These are phyloP conservation scores for Phaethon lepturus DNA, from an alignment of 2,113 vertebrate genomes.

Conservation along the genomic window DNA sequence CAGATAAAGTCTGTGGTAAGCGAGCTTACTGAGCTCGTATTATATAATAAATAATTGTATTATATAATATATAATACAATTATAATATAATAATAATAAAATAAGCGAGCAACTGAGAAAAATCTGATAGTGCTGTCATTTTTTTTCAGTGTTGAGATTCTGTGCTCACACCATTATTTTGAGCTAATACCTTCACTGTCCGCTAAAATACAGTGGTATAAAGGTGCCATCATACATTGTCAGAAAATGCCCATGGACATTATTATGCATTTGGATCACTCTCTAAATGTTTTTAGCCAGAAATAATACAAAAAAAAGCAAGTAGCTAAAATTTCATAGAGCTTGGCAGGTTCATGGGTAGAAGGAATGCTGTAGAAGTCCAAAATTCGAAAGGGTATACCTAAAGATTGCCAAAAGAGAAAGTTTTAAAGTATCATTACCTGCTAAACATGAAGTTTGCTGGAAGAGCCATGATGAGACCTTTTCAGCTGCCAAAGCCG, in stretches of 20 bases:
- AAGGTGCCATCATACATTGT: constrained; percentile 34
- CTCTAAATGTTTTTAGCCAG: constrained; percentile 20
- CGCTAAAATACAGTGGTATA: constrained; percentile 41
- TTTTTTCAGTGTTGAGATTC: neutral
- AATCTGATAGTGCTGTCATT: neutral
- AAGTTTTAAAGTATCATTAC: neutral
- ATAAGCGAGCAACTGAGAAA: neutral
- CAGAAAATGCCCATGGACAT: constrained; percentile 44
- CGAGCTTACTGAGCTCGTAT: neutral
- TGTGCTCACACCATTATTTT: neutral
- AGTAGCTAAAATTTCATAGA: constrained; percentile 26
- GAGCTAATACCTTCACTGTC: constrained; percentile 9
- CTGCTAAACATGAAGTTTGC: neutral
- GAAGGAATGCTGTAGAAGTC: constrained; percentile 24
- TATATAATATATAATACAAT: too few relatives aligned
- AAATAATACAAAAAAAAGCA: constrained; percentile 45
- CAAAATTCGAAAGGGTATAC: constrained; percentile 50
- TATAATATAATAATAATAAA: too few relatives aligned
- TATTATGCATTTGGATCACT: constrained; percentile 3
- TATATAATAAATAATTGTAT: too few relatives aligned
- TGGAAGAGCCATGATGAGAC: neutral
- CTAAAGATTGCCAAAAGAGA: neutral
- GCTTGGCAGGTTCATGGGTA: constrained; percentile 44
- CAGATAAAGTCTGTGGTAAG: constrained; percentile 13
- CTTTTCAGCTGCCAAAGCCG: neutral